Conservation (phyloP, 2,888 invertebrate species). For the Dorcus hopei region DNA sequence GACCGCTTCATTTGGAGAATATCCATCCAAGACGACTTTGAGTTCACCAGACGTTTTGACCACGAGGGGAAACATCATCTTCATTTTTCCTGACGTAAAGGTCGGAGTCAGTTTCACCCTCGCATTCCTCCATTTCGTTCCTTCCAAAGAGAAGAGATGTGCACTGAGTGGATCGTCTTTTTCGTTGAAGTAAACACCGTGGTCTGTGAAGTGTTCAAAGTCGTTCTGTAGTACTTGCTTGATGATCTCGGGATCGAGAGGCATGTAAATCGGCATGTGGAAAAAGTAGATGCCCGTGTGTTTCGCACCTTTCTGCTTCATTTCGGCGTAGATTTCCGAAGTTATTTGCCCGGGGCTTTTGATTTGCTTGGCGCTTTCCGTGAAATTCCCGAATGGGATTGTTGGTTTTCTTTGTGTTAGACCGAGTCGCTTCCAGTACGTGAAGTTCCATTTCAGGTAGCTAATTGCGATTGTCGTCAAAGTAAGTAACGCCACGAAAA, state of each 20-base stretch:
- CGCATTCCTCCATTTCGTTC: slow-evolving; percentile 55
- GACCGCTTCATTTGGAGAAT: not conserved
- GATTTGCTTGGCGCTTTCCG: no score
- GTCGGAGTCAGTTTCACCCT: slow-evolving; percentile 22
- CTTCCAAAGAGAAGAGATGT: slow-evolving; percentile 55
- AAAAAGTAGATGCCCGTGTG: slow-evolving; percentile 44
- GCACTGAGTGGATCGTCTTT: slow-evolving; percentile 55
- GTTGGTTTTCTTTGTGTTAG: no score
- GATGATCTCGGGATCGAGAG: slow-evolving; percentile 20
- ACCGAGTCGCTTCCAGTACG: no score
- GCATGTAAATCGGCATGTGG: slow-evolving; percentile 29
- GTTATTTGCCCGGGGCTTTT: no score
- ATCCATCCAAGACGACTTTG: slow-evolving; percentile 9
- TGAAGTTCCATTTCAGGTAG: no score
- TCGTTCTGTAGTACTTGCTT: slow-evolving; percentile 54
- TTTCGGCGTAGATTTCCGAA: slow-evolving; percentile 6
- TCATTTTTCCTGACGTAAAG: slow-evolving; percentile 25
- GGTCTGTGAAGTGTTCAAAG: slow-evolving; percentile 58
- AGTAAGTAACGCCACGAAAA: no score
- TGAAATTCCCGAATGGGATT: no score
- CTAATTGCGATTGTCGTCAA: no score
- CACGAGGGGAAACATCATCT: slow-evolving; percentile 21
- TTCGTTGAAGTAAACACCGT: slow-evolving; percentile 44
- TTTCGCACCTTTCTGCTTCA: slow-evolving; percentile 26
- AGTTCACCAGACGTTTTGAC: slow-evolving; percentile 12